Evolutionary conservation across 2,113 vertebrate species (phyloP), one percentile per base, ranked within the genome.

Genomic region (Oreochromis spilurus): DNA sequence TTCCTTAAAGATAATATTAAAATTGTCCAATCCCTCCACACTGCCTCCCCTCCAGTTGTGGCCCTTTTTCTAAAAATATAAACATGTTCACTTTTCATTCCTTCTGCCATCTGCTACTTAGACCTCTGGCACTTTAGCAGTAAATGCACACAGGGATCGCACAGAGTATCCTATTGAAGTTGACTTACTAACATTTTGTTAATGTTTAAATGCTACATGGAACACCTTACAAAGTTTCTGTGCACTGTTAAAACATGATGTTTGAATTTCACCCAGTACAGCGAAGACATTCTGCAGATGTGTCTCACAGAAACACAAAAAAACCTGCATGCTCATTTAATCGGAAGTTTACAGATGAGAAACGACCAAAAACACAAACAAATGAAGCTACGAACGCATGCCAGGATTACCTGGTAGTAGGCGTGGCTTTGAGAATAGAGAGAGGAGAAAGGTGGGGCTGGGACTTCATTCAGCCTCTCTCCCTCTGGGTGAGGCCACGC

Each of bases 351-450:
- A 83, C 19, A 43, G 26, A 45, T 5, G 9, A 57, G 16, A 67
- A 82, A 77, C 1, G 3, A 65, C 52, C 26, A 2, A 40, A 6
- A 11, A 38, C 79, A 82, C 70, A 82, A 70, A 82, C 2, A 3
- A 70, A 26, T 9, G 29, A 31, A 53, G 26, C 52, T 13, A 45
- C 4, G 4, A 48, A 52, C 2, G 50, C 93, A 91, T 93, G 91
- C 83, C 67, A 45, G 26, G 60, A 43, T 95, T 96, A 96, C 95
- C 95, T 96, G 94, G 85, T 93, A 92, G 90, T 93, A 91, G 90
- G 91, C 21, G 84, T 91, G 92, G 89, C 93, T 92, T 89, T 94
- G 92, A 5, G 94, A 91, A 92, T 95, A 96, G 88, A 95, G 92
- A 67, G 94, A 94, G 62, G 94, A 95, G 90, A 95, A 96, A 82